A percentile compares a stretch with the other conserved stretches of the same genome.
phyloP scores from a whole-genome alignment of 2,113 vertebrate species.

The Neoarius graeffei region DNA sequence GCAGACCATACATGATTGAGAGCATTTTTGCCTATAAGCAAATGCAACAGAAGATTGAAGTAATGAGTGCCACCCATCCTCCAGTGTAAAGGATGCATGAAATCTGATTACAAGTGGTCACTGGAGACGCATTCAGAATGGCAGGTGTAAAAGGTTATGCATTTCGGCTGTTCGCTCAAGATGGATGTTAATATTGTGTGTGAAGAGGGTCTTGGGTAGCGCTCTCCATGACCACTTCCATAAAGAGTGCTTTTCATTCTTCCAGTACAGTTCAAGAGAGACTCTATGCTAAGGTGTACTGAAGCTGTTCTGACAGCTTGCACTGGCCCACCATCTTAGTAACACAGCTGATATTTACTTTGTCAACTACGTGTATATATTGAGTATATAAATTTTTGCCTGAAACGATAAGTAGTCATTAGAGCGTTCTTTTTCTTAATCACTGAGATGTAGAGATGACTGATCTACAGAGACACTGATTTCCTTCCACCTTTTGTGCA shows the following conservation, averaged over 20 bases:
- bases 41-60: neutral
- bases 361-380: neutral
- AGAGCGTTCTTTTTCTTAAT: neutral
- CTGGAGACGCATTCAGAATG: neutral
- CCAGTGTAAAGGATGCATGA: neutral
- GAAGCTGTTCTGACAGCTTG: neutral
- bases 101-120: neutral
- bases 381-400: neutral
- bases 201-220: neutral
- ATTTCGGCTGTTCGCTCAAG: too few species aligned
- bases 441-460: neutral
- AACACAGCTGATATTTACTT: neutral
- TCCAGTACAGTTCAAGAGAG: neutral
- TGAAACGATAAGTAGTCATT: neutral
- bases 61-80: neutral
- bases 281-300: neutral
- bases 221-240: neutral
- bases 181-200: neutral
- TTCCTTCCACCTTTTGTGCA: constrained; percentile 55
- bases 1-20: neutral
- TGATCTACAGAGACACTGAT: neutral
- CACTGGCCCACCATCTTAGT: neutral
- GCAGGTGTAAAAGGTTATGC: neutral
- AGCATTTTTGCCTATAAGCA: neutral
- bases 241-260: neutral